These are phyloP conservation scores for Pseudorectes ferrugineus DNA, from an alignment of 2,113 vertebrate species.

Conservation along the genomic window DNA sequence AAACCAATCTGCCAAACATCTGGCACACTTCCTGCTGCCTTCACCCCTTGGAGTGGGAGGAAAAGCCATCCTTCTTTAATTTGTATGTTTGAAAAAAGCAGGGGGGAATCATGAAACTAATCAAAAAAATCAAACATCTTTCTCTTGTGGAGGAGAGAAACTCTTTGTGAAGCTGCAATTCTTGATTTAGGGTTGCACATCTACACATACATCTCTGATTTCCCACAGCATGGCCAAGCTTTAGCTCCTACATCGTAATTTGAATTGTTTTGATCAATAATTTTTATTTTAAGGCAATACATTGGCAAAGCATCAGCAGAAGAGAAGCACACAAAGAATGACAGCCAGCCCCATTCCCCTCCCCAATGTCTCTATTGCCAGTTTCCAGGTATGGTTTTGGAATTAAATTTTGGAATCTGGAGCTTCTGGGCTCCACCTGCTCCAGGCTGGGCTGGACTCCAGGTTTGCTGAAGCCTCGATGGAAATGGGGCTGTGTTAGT, in stretches of 20 bases:
- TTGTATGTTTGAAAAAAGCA: not conserved
- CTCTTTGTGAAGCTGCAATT: not conserved
- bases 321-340: not conserved
- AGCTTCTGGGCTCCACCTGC: not conserved
- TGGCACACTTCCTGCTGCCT: not conserved
- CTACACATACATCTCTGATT: not conserved
- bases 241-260: not conserved
- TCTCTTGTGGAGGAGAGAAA: not conserved
- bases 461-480: not conserved
- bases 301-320: not conserved
- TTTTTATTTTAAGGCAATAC: not conserved
- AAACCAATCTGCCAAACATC: not conserved
- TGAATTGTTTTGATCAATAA: not conserved
- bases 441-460: not conserved
- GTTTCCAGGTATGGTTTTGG: not conserved
- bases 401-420: not conserved
- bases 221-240: not conserved
- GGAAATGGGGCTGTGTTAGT: not conserved
- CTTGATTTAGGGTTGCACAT: not conserved
- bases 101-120: not conserved
- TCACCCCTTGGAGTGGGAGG: not conserved
- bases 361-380: rapidly evolving
- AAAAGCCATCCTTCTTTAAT: not conserved
- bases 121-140: not conserved
- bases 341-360: not conserved